Evolutionary conservation across 2,113 vertebrate species (phyloP).

Genomic region (Chaetodon trifascialis): DNA sequence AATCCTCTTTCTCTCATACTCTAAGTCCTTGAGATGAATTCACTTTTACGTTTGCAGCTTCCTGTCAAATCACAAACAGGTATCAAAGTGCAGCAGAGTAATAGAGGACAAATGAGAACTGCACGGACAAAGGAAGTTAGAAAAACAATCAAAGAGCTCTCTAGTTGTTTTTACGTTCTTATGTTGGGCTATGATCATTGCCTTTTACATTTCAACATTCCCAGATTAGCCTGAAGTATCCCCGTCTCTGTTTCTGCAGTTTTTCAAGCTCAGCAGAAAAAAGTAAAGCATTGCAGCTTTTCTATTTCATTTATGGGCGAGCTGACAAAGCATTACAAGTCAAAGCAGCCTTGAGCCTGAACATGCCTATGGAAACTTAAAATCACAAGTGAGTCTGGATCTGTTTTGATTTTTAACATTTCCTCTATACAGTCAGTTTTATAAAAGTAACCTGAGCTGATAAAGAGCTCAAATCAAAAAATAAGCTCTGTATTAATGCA

Average conservation of each 20-base stretch:
- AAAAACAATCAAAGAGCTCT: too few species aligned
- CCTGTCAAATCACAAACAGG: not conserved
- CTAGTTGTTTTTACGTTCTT: not conserved
- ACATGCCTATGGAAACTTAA: conserved; percentile 15
- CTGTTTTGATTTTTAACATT: not conserved
- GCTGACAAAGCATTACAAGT: conserved; percentile 48
- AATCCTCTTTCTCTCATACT: not conserved
- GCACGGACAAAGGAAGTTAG: not conserved
- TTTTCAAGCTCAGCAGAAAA: conserved; percentile 46
- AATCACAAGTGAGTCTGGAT: not conserved
- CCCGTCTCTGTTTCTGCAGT: conserved; percentile 19
- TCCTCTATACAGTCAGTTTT: not conserved
- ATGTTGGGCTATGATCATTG: too few species aligned
- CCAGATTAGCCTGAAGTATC: conserved; percentile 8
- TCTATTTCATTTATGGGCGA: conserved; percentile 13
- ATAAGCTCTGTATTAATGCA: not conserved
- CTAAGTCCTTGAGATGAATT: not conserved
- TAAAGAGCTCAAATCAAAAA: not conserved
- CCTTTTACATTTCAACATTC: conserved; percentile 16
- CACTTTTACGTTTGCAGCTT: not conserved
- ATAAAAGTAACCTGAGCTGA: not conserved
- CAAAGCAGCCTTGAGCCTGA: conserved; percentile 30
- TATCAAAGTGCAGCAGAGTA: not conserved
- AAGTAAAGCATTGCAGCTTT: conserved; percentile 33
- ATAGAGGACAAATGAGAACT: not conserved